A percentile compares a stretch with the other conserved stretches of the same genome.
phyloP scores from a whole-genome alignment of 2,113 vertebrate genomes.

The Mustela nigripes region DNA sequence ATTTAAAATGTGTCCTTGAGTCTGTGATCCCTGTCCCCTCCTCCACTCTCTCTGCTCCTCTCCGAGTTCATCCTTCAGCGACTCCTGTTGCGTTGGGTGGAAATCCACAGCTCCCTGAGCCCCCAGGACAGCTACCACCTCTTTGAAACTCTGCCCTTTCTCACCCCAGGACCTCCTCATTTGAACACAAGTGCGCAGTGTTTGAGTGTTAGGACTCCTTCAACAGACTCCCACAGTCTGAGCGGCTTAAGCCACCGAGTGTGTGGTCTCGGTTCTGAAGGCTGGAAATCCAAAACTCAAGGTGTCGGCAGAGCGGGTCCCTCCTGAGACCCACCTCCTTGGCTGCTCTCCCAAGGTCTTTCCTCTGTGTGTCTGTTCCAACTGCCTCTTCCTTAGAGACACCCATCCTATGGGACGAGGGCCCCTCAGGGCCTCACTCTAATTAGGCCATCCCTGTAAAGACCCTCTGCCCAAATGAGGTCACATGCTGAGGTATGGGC shows the following conservation, averaged over 20 bases:
- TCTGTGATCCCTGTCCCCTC: accelerated
- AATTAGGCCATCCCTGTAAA: not conserved
- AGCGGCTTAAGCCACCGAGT: not conserved
- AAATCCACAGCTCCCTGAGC: not conserved
- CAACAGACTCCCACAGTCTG: accelerated
- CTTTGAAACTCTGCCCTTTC: not conserved
- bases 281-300: not conserved
- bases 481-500: not conserved
- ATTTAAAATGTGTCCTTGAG: not conserved
- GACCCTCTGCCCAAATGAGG: not conserved
- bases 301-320: not conserved
- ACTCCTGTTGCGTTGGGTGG: accelerated
- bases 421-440: not conserved
- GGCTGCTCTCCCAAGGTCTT: not conserved
- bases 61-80: not conserved
- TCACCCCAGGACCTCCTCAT: not conserved
- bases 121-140: not conserved
- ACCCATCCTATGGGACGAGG: accelerated
- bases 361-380: too few species aligned
- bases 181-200: accelerated
- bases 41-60: not conserved
- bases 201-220: accelerated
- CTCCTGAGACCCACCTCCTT: not conserved
- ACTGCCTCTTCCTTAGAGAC: not conserved
- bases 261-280: not conserved